Base-by-base conservation (phyloP, 2,888 invertebrate genomes). In the Leucania comma region DNA sequence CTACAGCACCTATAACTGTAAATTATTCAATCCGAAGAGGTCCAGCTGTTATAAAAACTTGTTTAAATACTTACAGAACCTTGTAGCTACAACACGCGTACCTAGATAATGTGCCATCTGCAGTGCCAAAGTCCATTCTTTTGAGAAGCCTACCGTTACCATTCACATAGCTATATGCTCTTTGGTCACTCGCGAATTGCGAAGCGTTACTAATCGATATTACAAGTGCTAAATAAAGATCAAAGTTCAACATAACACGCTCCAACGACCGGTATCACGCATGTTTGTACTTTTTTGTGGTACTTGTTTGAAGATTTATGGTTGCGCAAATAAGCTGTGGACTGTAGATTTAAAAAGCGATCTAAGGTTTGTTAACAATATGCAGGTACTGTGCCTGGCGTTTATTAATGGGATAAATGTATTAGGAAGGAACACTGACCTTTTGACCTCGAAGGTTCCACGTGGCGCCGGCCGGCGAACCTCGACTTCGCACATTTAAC, bases 201-300 rank as follows among this genome's bases (percentile, higher is more conserved):
- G 58, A 76, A 62, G 26, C 26, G 26, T 62, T 70, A 29, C 57
- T 58, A 50, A 58, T 38, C 48, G 53, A 58, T 62, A 12, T 38
- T 57, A 26, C 35, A 42, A 61, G 51, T 14, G 35, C 51, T 38
- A 62, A 54, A 32, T 51, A 51, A 67, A 63, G 70, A 53, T 57
- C 75, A 80, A 74, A 74, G 68, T 67, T 68, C 67, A 65, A 77
- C 26, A 53, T 38, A 10, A 61, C 17, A 24, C 29, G 24, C 6
- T 66, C 6, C 14, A 58, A 57, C 8, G 24, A 51, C 32, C 50
- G 1, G 42, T 50, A 22, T 2, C 38, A 57, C 22, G 48, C 48
- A 6, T 24, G 38, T 56, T 17, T n/a, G 6, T 14, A 9, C 22
- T 12, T 48, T 72, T 66, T 65, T 42, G 12, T 48, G 29, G 24